phyloP scores from a whole-genome alignment of 2,797 vertebrate genomes.

The Lagorchestes hirsutus region DNA sequence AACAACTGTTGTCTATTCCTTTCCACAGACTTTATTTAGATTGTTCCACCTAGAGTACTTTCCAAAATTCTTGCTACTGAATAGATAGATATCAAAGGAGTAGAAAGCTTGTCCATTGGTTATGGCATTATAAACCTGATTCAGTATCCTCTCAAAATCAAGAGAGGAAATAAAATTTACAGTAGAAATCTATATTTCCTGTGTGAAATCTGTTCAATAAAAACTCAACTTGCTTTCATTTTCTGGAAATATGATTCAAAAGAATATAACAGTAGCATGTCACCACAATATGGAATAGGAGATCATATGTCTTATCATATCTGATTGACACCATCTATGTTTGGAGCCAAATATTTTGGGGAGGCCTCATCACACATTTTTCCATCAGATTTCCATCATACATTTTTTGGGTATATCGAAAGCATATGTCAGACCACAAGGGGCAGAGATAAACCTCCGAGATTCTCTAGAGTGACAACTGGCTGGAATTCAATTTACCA shows the following conservation, averaged over 20 bases:
- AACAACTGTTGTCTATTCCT: not conserved
- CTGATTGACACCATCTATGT: not conserved
- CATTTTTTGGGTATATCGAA: constrained; percentile 65
- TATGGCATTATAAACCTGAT: not conserved
- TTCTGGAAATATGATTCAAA: constrained; percentile 21
- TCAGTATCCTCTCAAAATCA: not conserved
- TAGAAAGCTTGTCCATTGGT: not conserved
- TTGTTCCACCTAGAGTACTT: not conserved
- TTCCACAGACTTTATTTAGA: not conserved
- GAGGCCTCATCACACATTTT: constrained; percentile 13
- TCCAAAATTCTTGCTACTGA: not conserved
- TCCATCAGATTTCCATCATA: constrained; percentile 59
- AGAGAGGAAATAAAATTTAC: not conserved
- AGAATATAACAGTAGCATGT: not conserved
- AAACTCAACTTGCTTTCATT: constrained; percentile 13
- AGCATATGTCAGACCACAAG: constrained; percentile 64
- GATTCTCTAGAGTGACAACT: constrained; percentile 67
- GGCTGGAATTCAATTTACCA: constrained; percentile 73
- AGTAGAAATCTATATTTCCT: constrained; percentile 4
- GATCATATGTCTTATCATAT: constrained; percentile 38
- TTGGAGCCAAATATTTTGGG: constrained; percentile 58
- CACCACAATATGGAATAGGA: not conserved
- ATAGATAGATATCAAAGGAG: not conserved
- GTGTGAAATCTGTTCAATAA: not conserved
- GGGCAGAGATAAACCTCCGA: constrained; percentile 62